These are phyloP conservation scores for Synergus japonicus DNA, from an alignment of 2,888 invertebrate genomes.

Conservation along the genomic window DNA sequence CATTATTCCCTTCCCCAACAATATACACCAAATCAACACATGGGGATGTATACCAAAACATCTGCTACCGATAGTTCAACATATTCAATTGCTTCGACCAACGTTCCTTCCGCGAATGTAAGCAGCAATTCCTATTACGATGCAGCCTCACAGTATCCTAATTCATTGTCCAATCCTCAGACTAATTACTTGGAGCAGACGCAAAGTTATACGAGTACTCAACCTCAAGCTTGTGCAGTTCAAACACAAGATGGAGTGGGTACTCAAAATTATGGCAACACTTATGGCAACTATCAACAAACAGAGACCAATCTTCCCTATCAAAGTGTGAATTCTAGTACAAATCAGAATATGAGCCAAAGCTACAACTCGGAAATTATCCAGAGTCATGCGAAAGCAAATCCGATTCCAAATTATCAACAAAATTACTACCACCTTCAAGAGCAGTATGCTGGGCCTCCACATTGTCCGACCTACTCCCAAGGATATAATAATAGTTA, in stretches of 20 bases:
- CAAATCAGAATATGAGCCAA: slow-evolving; percentile 50
- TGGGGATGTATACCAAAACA: slow-evolving; percentile 50
- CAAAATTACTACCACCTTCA: slow-evolving; percentile 61
- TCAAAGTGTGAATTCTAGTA: slow-evolving; percentile 68
- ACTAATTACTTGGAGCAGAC: slow-evolving; percentile 42
- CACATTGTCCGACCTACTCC: slow-evolving; percentile 60
- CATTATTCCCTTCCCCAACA: slow-evolving; percentile 51
- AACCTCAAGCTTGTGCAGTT: background rate
- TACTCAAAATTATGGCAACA: slow-evolving; percentile 46
- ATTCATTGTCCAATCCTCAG: slow-evolving; percentile 34
- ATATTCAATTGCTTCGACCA: slow-evolving; percentile 41
- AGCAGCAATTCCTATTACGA: slow-evolving; percentile 34
- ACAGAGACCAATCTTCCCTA: slow-evolving; percentile 58
- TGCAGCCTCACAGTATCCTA: background rate
- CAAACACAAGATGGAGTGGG: slow-evolving; percentile 1
- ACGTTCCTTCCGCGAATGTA: background rate
- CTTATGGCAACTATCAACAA: slow-evolving; percentile 62
- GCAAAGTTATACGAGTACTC: slow-evolving; percentile 43
- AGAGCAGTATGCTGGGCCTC: slow-evolving; percentile 57
- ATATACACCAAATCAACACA: slow-evolving; percentile 59
- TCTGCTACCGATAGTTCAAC: slow-evolving; percentile 47
- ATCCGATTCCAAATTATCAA: slow-evolving; percentile 57
- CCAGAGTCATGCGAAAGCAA: slow-evolving; percentile 70
- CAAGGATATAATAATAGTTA: slow-evolving; percentile 60
- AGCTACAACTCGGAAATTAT: slow-evolving; percentile 66